Base-by-base conservation (phyloP, 2,113 vertebrate genomes). In the Okapia johnstoni region DNA sequence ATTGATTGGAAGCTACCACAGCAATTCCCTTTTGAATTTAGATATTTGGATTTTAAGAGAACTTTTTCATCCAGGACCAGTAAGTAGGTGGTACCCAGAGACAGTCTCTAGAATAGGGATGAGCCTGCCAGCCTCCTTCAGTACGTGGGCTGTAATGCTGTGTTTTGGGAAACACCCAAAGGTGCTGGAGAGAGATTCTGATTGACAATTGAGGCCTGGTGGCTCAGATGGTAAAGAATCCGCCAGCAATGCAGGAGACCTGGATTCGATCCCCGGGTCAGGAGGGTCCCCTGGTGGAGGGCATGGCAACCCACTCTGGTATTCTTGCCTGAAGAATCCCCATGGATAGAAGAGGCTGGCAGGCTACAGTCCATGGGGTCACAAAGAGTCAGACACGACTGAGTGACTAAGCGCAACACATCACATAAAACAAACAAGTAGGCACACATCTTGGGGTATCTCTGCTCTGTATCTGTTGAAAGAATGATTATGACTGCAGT, bases 1-100 rank as follows among this genome's bases (percentile, higher is more conserved):
- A 48, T 11, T n/a, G 6, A 5, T 84, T 92, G 60, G 40, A 84
- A 73, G 81, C 26, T 77, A 2, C 25, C 26, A 66, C 6, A 50
- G 11, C 7, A 58, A 55, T 86, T 92, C 30, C 43, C 43, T 90
- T 96, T 85, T 89, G 28, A 48, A 70, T 88, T 86, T 94, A 11
- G 6, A 73, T 87, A 57, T 89, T 76, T 80, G 11, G 43, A 88
- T 80, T 88, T 88, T 66, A 93, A 81, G 50, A 40, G 36, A 57
- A n/a, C 25, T 83, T 76, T 93, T 90, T 70, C 25, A 63, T 14
- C 12, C 19, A 54, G 23, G 43, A n/a, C 3, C 57, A 9, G 17
- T 76, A 46, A 87, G 19, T 48, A 54, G n/a, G 40, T 17, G 8
- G 12, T 40, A 93, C 5, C 3, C 61, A 66, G 48, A 55, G 55